Percentiles rank a stretch among this genome's conserved stretches.
Evolutionary conservation across 2,888 invertebrate species (phyloP).

Genomic region (Caradrina kadenii): DNA sequence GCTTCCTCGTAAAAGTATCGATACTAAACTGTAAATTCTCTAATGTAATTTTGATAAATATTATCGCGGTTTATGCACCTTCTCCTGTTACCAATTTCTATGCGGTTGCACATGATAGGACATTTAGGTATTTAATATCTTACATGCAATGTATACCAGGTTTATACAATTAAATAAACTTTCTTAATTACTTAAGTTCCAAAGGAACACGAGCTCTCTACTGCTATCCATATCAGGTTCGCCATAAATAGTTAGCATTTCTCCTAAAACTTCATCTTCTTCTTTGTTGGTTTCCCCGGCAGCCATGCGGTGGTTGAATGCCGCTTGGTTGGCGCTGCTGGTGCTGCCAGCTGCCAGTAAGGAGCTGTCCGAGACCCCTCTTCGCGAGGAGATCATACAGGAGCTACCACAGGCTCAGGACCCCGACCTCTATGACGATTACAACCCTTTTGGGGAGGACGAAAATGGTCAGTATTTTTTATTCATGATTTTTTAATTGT

Average conservation of each 20-base stretch:
- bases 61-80: too few species aligned
- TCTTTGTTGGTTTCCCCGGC: conserved; percentile 3
- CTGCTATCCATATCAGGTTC: too few species aligned
- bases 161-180: too few species aligned
- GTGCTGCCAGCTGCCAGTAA: conserved; percentile 75
- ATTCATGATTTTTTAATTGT: not conserved
- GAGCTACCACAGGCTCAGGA: conserved; percentile 82
- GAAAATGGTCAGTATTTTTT: conserved; percentile 74
- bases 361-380: conserved; percentile 74
- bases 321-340: conserved; percentile 77
- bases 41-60: too few species aligned
- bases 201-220: too few species aligned
- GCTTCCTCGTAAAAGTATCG: too few species aligned
- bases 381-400: conserved; percentile 63
- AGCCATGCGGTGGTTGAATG: conserved; percentile 77
- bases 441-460: conserved; percentile 78
- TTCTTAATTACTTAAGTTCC: too few species aligned
- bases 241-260: not conserved
- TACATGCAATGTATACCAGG: too few species aligned
- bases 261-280: not conserved
- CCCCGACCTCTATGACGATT: conserved; percentile 82
- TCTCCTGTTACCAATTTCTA: too few species aligned
- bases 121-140: too few species aligned
- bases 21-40: too few species aligned
- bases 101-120: too few species aligned